A percentile compares a stretch with the other conserved stretches of the same genome.
Conservation (phyloP, 2,888 invertebrate species). For the Rhagonycha lutea region DNA sequence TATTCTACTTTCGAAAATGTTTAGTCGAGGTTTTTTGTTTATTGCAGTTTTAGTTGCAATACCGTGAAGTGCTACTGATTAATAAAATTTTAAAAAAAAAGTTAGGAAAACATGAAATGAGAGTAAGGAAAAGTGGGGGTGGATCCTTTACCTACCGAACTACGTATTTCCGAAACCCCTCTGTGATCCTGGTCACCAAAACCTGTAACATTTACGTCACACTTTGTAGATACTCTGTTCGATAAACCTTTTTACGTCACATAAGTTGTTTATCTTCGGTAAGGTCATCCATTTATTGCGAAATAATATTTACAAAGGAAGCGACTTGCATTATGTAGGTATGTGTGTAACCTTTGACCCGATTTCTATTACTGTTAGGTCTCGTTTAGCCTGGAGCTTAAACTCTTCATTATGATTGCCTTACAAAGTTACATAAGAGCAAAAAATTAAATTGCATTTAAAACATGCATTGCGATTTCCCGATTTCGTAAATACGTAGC, state of each 20-base stretch:
- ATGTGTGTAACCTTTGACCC: constrained; percentile 49
- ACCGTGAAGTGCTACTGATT: too few species aligned
- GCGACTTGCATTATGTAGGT: constrained; percentile 43
- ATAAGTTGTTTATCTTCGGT: neutral
- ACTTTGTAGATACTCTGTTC: neutral
- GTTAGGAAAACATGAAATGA: too few species aligned
- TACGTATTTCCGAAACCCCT: neutral
- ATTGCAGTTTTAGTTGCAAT: too few species aligned
- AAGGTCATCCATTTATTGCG: constrained; percentile 26
- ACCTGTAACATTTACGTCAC: neutral
- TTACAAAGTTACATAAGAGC: neutral
- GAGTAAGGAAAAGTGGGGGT: too few species aligned
- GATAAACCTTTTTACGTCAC: neutral
- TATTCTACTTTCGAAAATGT: too few species aligned
- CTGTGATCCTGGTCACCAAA: neutral
- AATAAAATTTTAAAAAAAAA: too few species aligned
- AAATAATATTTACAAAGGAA: constrained; percentile 37
- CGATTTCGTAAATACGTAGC: neutral
- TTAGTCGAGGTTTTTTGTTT: too few species aligned
- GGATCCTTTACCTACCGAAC: too few species aligned
- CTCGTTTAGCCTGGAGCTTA: constrained; percentile 45
- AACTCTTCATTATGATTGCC: constrained; percentile 6
- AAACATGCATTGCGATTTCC: neutral
- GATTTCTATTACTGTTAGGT: constrained; percentile 51
- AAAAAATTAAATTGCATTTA: neutral